A percentile compares a stretch with the other conserved stretches of the same genome.
phyloP scores from a whole-genome alignment of 2,888 invertebrate genomes.

The Polydrusus tereticollis region DNA sequence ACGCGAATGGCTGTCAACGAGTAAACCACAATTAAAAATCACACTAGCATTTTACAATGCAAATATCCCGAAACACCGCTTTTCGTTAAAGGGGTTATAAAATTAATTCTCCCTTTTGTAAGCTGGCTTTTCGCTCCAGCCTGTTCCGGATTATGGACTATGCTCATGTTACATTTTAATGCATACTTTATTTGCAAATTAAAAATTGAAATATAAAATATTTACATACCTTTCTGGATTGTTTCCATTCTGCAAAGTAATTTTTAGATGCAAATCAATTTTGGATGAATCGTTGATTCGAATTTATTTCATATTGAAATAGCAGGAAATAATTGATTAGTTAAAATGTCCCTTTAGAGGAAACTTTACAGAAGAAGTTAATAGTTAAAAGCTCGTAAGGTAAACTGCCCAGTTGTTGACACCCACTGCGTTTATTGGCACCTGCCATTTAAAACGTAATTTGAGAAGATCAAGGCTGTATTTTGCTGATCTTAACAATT shows the following conservation, averaged over 20 bases:
- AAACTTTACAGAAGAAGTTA: no score
- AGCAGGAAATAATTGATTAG: background rate
- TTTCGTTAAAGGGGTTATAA: slow-evolving; percentile 7
- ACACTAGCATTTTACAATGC: slow-evolving; percentile 6
- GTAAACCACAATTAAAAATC: background rate
- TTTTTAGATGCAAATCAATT: background rate
- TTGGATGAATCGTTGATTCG: background rate
- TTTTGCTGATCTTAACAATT: no score
- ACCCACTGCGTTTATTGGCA: no score
- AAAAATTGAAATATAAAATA: background rate
- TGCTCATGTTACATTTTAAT: slow-evolving; percentile 1
- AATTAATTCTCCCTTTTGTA: slow-evolving; percentile 12
- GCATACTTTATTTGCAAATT: slow-evolving; percentile 5
- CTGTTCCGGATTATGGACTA: slow-evolving; percentile 1
- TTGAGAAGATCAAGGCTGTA: no score
- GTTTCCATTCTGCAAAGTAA: background rate
- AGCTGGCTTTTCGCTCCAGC: background rate
- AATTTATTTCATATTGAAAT: background rate
- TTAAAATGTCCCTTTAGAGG: no score
- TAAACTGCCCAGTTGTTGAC: no score
- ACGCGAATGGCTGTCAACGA: background rate
- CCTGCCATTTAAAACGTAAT: no score
- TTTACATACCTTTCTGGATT: background rate
- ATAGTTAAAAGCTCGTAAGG: no score
- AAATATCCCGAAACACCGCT: slow-evolving; percentile 2